Percentiles rank a stretch among this genome's conserved stretches.
Evolutionary conservation across 2,113 vertebrate species (phyloP).

Genomic region (Apus apus): DNA sequence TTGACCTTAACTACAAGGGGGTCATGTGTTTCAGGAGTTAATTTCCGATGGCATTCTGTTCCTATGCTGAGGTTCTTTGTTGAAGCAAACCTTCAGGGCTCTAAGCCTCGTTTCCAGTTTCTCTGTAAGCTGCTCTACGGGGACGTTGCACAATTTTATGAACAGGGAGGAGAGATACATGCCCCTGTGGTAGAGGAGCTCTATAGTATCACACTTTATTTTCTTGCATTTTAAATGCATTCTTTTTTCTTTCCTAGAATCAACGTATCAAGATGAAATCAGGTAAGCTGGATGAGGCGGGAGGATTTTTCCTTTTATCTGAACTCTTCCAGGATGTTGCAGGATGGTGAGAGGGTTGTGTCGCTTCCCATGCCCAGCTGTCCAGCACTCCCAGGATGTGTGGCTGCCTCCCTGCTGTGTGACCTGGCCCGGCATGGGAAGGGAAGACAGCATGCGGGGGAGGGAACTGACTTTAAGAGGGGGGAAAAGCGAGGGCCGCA

Average conservation of each 20-base stretch:
- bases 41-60: background rate
- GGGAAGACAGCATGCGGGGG: background rate
- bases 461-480: accelerated
- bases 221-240: background rate
- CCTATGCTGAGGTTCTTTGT: background rate
- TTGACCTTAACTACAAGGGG: background rate
- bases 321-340: background rate
- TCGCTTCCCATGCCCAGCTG: background rate
- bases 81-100: background rate
- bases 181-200: background rate
- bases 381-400: accelerated
- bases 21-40: background rate
- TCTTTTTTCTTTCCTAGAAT: slow-evolving; percentile 53
- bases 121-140: background rate
- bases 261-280: slow-evolving; percentile 64
- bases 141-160: background rate
- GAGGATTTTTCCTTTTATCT: background rate
- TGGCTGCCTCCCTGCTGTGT: background rate
- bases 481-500: accelerated
- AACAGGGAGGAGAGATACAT: background rate
- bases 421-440: background rate
- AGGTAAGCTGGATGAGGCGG: slow-evolving; percentile 74
- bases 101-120: background rate
- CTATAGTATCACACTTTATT: background rate
- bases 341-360: background rate